Evolutionary conservation across 2,888 invertebrate genomes (phyloP).

Genomic region (Xylocampa areola): DNA sequence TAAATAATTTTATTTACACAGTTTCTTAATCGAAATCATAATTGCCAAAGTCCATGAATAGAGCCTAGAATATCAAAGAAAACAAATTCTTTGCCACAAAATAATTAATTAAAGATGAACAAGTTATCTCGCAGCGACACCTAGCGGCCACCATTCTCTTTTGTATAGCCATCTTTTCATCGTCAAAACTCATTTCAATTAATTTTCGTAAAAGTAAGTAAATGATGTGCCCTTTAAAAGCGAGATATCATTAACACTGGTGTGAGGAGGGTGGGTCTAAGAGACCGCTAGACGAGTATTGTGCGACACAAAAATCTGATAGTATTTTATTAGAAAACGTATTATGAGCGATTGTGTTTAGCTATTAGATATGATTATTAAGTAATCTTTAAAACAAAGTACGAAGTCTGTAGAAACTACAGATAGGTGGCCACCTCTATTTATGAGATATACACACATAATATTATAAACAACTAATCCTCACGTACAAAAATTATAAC

Average conservation of each 20-base stretch:
- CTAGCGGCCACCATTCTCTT: constrained; percentile 85
- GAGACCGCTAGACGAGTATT: constrained; percentile 41
- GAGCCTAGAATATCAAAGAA: constrained; percentile 79
- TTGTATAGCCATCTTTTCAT: constrained; percentile 88
- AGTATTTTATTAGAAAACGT: constrained; percentile 7
- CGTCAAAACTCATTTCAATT: constrained; percentile 90
- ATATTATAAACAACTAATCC: background rate
- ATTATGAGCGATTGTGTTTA: constrained; percentile 2
- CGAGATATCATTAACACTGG: constrained; percentile 88
- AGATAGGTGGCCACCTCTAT: no score
- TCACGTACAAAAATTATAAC: background rate
- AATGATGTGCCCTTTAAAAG: constrained; percentile 88
- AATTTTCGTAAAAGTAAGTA: constrained; percentile 89
- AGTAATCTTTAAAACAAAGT: no score
- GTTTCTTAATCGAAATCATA: constrained; percentile 78
- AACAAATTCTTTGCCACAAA: constrained; percentile 84
- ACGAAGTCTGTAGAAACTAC: no score
- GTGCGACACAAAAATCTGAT: constrained; percentile 30
- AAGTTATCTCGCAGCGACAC: constrained; percentile 88
- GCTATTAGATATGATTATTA: background rate
- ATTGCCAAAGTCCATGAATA: constrained; percentile 77
- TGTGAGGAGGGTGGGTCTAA: constrained; percentile 62
- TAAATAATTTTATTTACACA: constrained; percentile 64
- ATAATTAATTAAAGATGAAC: constrained; percentile 88
- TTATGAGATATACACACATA: no score